phyloP scores from a whole-genome alignment of 2,888 invertebrate genomes.

The Drosophila fulvimacula region DNA sequence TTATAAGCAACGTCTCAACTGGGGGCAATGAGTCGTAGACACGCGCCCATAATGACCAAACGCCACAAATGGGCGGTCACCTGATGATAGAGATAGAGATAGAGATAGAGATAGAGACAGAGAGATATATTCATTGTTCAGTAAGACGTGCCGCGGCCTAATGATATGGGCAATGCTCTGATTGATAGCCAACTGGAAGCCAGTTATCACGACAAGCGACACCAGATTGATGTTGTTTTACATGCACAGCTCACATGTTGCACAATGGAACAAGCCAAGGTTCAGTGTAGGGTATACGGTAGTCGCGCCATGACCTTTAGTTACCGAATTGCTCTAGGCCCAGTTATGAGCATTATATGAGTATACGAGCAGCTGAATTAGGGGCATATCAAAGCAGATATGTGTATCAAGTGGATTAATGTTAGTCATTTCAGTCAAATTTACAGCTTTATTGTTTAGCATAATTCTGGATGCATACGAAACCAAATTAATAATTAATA shows the following conservation, averaged over 20 bases:
- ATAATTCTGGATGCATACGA: neutral
- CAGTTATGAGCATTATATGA: neutral
- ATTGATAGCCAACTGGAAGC: slow-evolving; percentile 35
- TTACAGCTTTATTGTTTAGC: neutral
- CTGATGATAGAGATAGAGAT: slow-evolving; percentile 51
- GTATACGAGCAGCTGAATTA: neutral
- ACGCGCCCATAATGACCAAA: slow-evolving; percentile 67
- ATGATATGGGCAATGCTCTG: slow-evolving; percentile 32
- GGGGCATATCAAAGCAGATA: neutral
- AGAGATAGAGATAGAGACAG: slow-evolving; percentile 11
- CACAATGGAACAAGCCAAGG: neutral
- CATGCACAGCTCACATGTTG: slow-evolving; percentile 42
- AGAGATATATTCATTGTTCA: slow-evolving; percentile 18
- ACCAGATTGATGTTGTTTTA: slow-evolving; percentile 7
- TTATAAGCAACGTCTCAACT: slow-evolving; percentile 28
- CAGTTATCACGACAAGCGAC: slow-evolving; percentile 11
- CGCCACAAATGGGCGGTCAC: slow-evolving; percentile 39
- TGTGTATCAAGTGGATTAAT: neutral
- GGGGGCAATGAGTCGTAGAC: slow-evolving; percentile 37
- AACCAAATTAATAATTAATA: neutral
- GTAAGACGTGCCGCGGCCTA: slow-evolving; percentile 13
- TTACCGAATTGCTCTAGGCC: neutral
- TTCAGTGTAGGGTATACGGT: too few relatives aligned
- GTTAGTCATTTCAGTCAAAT: neutral
- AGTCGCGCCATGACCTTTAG: neutral